Percentiles rank a stretch among this genome's conserved stretches.
phyloP scores from a whole-genome alignment of 2,113 vertebrate species.

The Orycteropus afer region DNA sequence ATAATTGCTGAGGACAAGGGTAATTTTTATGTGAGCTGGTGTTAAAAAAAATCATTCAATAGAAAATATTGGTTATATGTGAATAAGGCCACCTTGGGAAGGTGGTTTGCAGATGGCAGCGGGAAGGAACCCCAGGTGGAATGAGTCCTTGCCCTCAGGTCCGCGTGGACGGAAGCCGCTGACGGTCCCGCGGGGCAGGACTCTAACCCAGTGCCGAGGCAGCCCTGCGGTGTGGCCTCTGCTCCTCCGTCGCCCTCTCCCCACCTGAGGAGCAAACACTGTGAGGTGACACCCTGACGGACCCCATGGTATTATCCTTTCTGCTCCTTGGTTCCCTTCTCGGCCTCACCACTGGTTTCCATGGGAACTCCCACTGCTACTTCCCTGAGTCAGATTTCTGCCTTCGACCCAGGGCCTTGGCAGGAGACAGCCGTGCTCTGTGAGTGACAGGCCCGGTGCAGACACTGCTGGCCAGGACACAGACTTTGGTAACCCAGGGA shows the following conservation, averaged over 20 bases:
- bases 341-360: background rate
- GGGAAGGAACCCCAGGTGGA: rapidly evolving
- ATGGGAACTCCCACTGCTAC: slow-evolving; percentile 35
- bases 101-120: rapidly evolving
- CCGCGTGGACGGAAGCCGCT: rapidly evolving
- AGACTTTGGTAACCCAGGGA: background rate
- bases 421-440: no score
- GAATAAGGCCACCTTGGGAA: no score
- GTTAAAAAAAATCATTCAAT: no score
- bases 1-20: background rate
- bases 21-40: background rate
- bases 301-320: background rate
- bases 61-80: rapidly evolving
- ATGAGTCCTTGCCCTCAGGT: rapidly evolving
- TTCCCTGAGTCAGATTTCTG: background rate
- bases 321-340: background rate
- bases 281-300: rapidly evolving
- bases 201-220: background rate
- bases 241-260: rapidly evolving
- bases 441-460: background rate
- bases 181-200: background rate
- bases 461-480: rapidly evolving
- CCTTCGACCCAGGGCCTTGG: background rate
- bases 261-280: background rate
- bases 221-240: background rate